Base-by-base conservation (phyloP, 2,888 invertebrate genomes). In the Pammene fasciana region DNA sequence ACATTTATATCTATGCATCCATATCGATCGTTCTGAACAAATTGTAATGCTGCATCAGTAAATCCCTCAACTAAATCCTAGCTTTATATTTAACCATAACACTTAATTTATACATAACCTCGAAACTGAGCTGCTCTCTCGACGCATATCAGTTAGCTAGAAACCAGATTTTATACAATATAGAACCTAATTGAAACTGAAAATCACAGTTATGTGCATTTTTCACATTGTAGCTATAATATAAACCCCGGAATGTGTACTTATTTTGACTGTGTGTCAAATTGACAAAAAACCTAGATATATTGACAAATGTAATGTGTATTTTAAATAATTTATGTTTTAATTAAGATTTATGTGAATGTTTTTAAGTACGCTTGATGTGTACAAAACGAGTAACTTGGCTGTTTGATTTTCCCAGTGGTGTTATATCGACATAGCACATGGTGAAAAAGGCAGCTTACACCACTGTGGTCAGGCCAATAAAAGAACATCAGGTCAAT, bases 61-160 rank as follows among this genome's bases (percentile, higher is more conserved):
- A 41, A 41, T 57, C 13, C 18, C 43, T 13, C 5, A 4, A 57
- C 0, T 57, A 18, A 55, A n/a, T 36, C 68, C 57, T 50, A 50
- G 18, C 38, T 48, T 48, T 36, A 16, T 52, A 54, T 11, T 18
- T 54, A 41, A 45, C 46, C 34, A 14, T 61, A 48, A 9, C 26
- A 14, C 45, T 14, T 34, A 46, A 34, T 26, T 26, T 3, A 26
- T 26, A 26, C n/a, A 41, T n/a, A 41, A 62, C 38, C 9, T 26
- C 50, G 6, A 50, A 50, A 18, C 62, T 48, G 48, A 26, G 18
- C 43, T 50, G 61, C 50, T 62, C 41, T 26, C 61, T 38, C 11
- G 61, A 16, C 38, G 38, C 62, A 52, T 62, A 62, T 62, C 62
- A 62, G 50, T 10, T 62, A 62, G 61, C 14, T 13, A 48, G 10